These are phyloP conservation scores for Sarcophaga rosellei DNA, from an alignment of 2,888 invertebrate species.

Conservation along the genomic window DNA sequence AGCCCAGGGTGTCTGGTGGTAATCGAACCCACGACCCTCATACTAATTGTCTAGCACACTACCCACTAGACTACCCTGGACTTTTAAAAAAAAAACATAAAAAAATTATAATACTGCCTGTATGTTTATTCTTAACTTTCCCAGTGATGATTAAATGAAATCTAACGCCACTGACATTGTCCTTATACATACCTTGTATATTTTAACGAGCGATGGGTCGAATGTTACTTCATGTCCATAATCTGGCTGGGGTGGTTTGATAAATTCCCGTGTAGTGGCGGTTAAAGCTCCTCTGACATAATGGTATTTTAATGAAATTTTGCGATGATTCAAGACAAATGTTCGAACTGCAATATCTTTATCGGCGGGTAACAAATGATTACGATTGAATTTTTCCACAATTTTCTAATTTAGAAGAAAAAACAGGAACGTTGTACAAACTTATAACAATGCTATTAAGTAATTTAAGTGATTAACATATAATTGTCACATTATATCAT, in stretches of 20 bases:
- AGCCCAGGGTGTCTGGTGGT: no score
- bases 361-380: conserved; percentile 82
- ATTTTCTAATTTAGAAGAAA: conserved; percentile 81
- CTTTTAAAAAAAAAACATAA: no score
- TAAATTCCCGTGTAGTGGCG: conserved; percentile 83
- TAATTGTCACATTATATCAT: no score
- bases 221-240: conserved; percentile 86
- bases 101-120: background rate
- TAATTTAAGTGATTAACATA: no score
- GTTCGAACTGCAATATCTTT: conserved; percentile 86
- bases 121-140: background rate
- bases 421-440: background rate
- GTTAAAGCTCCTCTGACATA: conserved; percentile 79
- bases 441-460: no score
- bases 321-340: conserved; percentile 84
- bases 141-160: no score
- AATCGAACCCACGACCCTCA: no score
- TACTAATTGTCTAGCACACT: no score
- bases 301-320: conserved; percentile 80
- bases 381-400: conserved; percentile 85
- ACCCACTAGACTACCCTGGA: no score
- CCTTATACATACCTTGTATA: conserved; percentile 84
- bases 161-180: no score
- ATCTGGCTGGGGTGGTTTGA: conserved; percentile 87
- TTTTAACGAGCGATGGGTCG: conserved; percentile 85